These are phyloP conservation scores for Okapia johnstoni DNA, from an alignment of 2,113 vertebrate species.

Conservation along the genomic window DNA sequence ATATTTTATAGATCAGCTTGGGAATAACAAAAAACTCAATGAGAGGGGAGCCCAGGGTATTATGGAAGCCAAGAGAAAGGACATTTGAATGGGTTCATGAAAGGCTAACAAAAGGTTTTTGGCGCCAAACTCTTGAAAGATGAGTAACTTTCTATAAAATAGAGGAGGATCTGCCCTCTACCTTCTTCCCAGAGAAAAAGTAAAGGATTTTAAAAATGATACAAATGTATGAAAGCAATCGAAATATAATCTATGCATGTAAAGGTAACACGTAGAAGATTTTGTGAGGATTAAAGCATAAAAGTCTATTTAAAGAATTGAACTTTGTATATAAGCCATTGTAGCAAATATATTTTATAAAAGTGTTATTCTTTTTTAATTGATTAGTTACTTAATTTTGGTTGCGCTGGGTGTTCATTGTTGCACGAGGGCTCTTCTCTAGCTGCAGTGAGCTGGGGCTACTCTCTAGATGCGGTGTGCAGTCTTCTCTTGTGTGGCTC, in stretches of 20 bases:
- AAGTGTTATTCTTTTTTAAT: background rate
- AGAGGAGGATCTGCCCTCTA: background rate
- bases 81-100: background rate
- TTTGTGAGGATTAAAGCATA: background rate
- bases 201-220: background rate
- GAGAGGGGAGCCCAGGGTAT: background rate
- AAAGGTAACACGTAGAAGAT: background rate
- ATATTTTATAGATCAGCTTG: background rate
- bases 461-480: background rate
- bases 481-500: background rate
- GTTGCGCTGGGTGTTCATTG: background rate
- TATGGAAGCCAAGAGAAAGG: background rate
- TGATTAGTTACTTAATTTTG: background rate
- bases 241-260: background rate
- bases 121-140: background rate
- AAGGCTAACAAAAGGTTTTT: background rate
- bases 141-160: background rate
- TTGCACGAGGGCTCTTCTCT: background rate
- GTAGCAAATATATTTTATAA: background rate
- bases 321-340: background rate
- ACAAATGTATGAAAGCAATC: background rate
- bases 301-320: background rate
- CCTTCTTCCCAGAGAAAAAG: background rate
- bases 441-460: background rate
- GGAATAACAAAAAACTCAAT: background rate